Conservation (phyloP, 2,113 vertebrate genomes). For the Rhipidura dahli region DNA sequence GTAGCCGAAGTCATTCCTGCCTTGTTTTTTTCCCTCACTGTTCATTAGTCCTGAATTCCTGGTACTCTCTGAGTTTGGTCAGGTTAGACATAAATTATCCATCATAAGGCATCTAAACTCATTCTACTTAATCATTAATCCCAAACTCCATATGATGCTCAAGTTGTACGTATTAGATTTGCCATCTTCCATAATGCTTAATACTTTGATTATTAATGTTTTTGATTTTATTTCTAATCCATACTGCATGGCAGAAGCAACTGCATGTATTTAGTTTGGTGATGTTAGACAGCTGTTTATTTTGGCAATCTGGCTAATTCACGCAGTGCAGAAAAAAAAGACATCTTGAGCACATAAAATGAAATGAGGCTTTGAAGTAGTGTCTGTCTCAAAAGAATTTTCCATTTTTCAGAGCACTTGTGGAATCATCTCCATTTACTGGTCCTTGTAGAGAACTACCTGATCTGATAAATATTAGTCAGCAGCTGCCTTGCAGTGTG, state of each 20-base stretch:
- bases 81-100: background rate
- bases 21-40: background rate
- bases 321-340: background rate
- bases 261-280: background rate
- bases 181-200: background rate
- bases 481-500: background rate
- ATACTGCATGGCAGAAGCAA: background rate
- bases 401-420: background rate
- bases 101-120: background rate
- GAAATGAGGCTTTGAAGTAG: background rate
- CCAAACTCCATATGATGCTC: background rate
- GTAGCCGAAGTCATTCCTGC: background rate
- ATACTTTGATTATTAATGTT: background rate
- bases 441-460: background rate
- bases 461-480: background rate
- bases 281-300: background rate
- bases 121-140: background rate
- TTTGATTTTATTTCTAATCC: background rate
- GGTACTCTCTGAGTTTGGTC: background rate
- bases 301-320: background rate
- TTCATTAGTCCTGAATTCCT: background rate
- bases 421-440: background rate
- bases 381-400: background rate
- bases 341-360: background rate
- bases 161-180: background rate